Base-by-base conservation (phyloP, 2,113 vertebrate genomes). In the Cromileptes altivelis region DNA sequence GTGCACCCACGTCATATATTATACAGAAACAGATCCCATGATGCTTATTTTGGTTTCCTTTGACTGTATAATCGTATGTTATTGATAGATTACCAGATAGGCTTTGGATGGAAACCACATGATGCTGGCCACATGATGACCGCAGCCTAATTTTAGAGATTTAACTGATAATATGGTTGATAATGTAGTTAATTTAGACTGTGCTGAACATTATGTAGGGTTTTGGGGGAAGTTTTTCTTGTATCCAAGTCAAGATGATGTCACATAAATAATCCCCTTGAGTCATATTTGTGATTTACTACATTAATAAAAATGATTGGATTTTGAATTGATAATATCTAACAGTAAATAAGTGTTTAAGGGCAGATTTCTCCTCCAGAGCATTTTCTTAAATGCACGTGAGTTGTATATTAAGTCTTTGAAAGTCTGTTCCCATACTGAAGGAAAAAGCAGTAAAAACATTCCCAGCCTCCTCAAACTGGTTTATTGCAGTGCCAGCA, bases 401-500 rank as follows among this genome's bases (percentile, higher is more conserved):
- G 33, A 61, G 55, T n/a, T 72, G 37, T 56, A 45, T 10, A 40
- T 56, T 11, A 4, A 1, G 14, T 40, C 21, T 17, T 17, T 68
- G 14, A 65, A 68, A 68, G 14, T 71, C 17, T 52, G 23, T 21
- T 75, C 18, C n/a, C 27, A 49, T 14, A 42, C 6, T 56, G 23
- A 60, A 49, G 56, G 17, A 84, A 82, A 71, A 50, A 73, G 30
- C 23, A 42, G 12, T 25, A 33, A 53, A 68, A 57, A 75, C 30
- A 72, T 52, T 21, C 19, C 23, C 58, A 72, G 47, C 19, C 37
- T 77, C 13, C 14, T 33, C 12, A 52, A 17, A 23, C 61, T 55
- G 60, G n/a, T 74, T 64, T 37, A 75, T 77, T 62, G 52, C 55
- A 65, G 18, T 21, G 14, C 21, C 55, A 71, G 42, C 62, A 61